Evolutionary conservation across 2,797 vertebrate species (phyloP), one percentile per base, ranked within the genome.

Genomic region (Denticeps clupeoides): DNA sequence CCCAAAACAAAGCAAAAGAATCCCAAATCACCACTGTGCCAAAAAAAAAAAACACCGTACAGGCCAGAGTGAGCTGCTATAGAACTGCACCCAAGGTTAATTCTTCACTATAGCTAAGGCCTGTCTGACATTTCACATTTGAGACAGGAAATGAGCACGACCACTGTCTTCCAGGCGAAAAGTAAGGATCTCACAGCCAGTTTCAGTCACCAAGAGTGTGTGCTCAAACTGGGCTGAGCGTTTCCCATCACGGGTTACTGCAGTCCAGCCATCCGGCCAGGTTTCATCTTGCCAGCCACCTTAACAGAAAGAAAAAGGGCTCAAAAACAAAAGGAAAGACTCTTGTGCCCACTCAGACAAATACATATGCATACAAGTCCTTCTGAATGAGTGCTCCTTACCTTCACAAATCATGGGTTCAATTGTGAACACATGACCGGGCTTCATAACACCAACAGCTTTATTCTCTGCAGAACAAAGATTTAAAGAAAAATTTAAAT

Each of bases 351-450:
- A 51, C 48, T 49, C 23, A 16, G 7, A 45, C 29, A 33, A 31
- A 45, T 5, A 31, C 7, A 51, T 27, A 50, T 3, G 10, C 7
- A 49, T 49, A 56, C 5, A 32, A 31, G 22, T 26, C 31, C 51
- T 27, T 13, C 6, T 12, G n/a, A 23, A 3, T 32, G 19, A 43
- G 5, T 3, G 16, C 19, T n/a, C n/a, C 84, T 89, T 67, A 99
- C 95, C 95, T 90, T 99, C 94, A 75, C 94, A 98, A 59, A 99
- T 99, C 94, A 99, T 99, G 54, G 95, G 95, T 63, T 99, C 95
- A 47, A 99, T 97, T 66, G 94, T 99, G 72, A 99, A 99, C 41
- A 96, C 89, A 1, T 99, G 95, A 27, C 95, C 95, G 0, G 95
- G 90, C 67, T 99, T 98, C 86, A 99, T 98, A 18, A 99, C 95